A percentile compares a stretch with the other conserved stretches of the same genome.
These are phyloP conservation scores for Sebastes minor DNA, from an alignment of 2,797 vertebrate genomes.

Conservation along the genomic window DNA sequence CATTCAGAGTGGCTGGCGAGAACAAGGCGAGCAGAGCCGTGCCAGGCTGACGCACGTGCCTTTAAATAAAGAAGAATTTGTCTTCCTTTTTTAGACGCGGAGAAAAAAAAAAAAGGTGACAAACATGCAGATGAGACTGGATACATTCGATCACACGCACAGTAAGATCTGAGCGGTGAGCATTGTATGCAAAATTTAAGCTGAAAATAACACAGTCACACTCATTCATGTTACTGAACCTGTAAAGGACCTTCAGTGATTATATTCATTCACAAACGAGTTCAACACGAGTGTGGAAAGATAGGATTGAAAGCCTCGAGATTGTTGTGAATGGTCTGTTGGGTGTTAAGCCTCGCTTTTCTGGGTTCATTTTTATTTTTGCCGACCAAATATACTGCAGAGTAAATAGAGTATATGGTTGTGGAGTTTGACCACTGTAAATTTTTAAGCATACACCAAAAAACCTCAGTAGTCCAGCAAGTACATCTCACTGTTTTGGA, in stretches of 20 bases:
- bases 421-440: background rate
- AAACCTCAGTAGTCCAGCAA: background rate
- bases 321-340: background rate
- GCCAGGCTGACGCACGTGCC: constrained; percentile 21
- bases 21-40: constrained; percentile 18
- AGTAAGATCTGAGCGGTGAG: background rate
- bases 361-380: background rate
- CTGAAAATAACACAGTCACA: constrained; percentile 6
- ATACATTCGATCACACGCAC: constrained; percentile 13
- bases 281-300: background rate
- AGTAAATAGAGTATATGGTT: background rate
- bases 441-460: background rate
- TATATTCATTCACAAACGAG: background rate
- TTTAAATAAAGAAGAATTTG: constrained; percentile 41
- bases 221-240: background rate
- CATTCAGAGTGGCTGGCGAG: background rate
- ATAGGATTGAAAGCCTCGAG: background rate
- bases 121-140: constrained; percentile 43
- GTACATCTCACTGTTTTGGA: background rate
- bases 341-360: background rate
- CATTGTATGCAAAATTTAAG: constrained; percentile 36
- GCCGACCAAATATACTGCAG: background rate
- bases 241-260: background rate
- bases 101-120: background rate
- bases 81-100: constrained; percentile 26